These are phyloP conservation scores for Sapayoa aenigma DNA, from an alignment of 2,113 vertebrate species.

Conservation along the genomic window DNA sequence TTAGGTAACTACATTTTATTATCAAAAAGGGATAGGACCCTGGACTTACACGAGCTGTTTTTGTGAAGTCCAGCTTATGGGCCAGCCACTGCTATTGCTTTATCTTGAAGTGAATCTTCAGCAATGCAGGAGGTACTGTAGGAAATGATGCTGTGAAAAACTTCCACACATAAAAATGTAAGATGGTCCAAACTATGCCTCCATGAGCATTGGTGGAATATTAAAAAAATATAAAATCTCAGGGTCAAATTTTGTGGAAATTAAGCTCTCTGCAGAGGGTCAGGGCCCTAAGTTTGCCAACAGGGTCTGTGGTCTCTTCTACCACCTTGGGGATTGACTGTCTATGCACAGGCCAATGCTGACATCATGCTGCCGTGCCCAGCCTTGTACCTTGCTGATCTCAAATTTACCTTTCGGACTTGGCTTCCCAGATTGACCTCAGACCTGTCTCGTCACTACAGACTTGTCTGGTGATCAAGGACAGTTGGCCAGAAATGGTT, in stretches of 20 bases:
- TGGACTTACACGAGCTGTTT: background rate
- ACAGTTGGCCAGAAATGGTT: background rate
- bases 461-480: background rate
- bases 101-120: background rate
- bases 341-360: background rate
- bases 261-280: background rate
- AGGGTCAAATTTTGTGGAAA: background rate
- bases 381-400: background rate
- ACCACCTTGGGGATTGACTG: background rate
- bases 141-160: background rate
- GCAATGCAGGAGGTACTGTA: background rate
- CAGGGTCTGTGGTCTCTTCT: background rate
- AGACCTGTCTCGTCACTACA: background rate
- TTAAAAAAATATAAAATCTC: background rate
- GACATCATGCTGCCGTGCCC: rapidly evolving
- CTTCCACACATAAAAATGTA: background rate
- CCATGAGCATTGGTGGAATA: background rate
- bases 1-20: background rate
- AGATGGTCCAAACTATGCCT: background rate
- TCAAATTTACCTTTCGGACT: background rate
- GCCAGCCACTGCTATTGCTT: background rate
- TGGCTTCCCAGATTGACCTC: background rate
- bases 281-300: background rate
- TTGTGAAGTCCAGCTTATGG: background rate
- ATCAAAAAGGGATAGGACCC: background rate